A percentile compares a stretch with the other conserved stretches of the same genome.
phyloP scores from a whole-genome alignment of 2,888 invertebrate species.

The Drosophila peninsularis region DNA sequence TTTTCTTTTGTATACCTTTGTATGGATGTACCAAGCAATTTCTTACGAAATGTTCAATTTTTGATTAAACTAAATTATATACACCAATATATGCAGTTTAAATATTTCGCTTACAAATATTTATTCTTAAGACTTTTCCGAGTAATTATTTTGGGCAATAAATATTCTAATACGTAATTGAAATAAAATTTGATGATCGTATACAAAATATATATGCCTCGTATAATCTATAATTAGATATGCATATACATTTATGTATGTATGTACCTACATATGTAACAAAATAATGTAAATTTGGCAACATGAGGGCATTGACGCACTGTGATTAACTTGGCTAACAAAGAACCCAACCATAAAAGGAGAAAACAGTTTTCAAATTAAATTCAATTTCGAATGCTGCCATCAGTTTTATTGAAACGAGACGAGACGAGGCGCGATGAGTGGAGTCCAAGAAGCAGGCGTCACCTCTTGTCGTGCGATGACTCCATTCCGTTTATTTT shows the following conservation, averaged over 20 bases:
- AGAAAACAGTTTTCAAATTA: slow-evolving; percentile 13
- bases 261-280: too few relatives aligned
- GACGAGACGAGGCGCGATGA: slow-evolving; percentile 1
- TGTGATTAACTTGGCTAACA: slow-evolving; percentile 1
- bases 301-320: slow-evolving; percentile 1
- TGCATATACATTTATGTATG: not conserved
- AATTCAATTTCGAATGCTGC: slow-evolving; percentile 17
- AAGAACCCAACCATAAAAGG: not conserved
- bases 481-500: slow-evolving; percentile 47
- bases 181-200: not conserved
- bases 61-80: too few relatives aligned
- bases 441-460: slow-evolving; percentile 14
- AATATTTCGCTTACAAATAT: not conserved
- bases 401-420: slow-evolving; percentile 1
- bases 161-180: not conserved
- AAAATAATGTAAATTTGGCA: not conserved
- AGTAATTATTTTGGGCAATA: not conserved
- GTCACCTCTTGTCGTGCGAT: slow-evolving; percentile 31
- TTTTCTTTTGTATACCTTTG: too few relatives aligned
- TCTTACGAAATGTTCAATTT: too few relatives aligned
- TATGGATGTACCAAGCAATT: too few relatives aligned
- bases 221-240: not conserved
- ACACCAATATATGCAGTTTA: not conserved
- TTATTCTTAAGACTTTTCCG: not conserved
- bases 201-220: not conserved